phyloP scores from a whole-genome alignment of 1,140 invertebrate genomes.

The Drosophila guanche region DNA sequence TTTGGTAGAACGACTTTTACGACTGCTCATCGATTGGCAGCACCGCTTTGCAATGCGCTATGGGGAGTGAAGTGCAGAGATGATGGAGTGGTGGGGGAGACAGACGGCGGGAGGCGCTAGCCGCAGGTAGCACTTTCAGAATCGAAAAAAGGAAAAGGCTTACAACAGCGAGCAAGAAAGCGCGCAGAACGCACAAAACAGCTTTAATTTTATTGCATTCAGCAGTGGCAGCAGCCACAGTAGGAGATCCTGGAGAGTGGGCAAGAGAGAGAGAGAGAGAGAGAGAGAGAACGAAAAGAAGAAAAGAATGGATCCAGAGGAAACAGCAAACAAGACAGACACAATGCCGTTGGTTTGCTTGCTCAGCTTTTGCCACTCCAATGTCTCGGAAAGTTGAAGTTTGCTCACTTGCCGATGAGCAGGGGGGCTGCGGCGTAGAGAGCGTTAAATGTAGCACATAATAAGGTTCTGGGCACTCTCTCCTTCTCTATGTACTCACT shows the following conservation, averaged over 20 bases:
- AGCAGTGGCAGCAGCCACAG: constrained; percentile 23
- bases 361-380: constrained; percentile 31
- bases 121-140: constrained; percentile 56
- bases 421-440: constrained; percentile 43
- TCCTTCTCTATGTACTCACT: background rate
- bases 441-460: constrained; percentile 80
- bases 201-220: constrained; percentile 75
- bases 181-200: constrained; percentile 24
- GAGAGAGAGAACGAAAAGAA: too few species aligned
- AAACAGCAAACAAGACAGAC: constrained; percentile 21
- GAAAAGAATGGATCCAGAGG: background rate
- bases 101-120: constrained; percentile 14
- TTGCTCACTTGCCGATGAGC: background rate
- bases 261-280: constrained; percentile 22
- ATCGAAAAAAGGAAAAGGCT: constrained; percentile 51
- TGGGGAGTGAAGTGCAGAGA: background rate
- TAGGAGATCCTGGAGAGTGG: constrained; percentile 18
- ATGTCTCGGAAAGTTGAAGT: constrained; percentile 6
- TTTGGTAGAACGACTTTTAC: constrained; percentile 66
- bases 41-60: too few species aligned
- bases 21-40: constrained; percentile 70
- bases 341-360: constrained; percentile 25
- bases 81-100: background rate
- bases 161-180: constrained; percentile 25
- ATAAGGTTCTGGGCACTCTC: constrained; percentile 56